Conservation (phyloP, 2,797 vertebrate genomes). For the Oreochromis grahami region DNA sequence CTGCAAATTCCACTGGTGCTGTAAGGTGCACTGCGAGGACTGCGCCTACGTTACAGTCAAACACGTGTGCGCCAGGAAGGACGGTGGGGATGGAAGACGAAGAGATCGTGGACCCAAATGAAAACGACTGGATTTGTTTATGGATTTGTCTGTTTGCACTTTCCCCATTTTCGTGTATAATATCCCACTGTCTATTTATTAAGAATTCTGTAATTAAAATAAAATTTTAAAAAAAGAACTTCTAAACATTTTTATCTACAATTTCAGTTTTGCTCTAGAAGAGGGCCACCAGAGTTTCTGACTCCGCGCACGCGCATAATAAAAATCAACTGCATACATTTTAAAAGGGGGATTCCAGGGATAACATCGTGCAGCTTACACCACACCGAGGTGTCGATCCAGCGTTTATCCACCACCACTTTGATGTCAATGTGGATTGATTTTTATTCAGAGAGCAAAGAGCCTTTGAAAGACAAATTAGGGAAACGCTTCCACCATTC, state of each 20-base stretch:
- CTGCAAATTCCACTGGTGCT: conserved; percentile 98
- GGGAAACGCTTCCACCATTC: conserved; percentile 59
- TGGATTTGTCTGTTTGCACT: conserved; percentile 38
- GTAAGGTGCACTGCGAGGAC: conserved; percentile 89
- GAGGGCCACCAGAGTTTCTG: neutral
- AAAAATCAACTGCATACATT: conserved; percentile 53
- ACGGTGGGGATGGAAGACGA: conserved; percentile 41
- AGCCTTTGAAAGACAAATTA: conserved; percentile 75
- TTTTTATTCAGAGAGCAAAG: conserved; percentile 55
- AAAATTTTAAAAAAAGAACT: neutral
- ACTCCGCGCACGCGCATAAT: conserved; percentile 30
- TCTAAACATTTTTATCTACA: neutral
- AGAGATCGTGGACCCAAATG: conserved; percentile 66
- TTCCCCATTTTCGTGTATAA: neutral
- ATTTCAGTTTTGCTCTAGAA: neutral
- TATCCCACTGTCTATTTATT: conserved; percentile 55
- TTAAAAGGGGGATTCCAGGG: conserved; percentile 64
- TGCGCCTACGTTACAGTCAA: conserved; percentile 84
- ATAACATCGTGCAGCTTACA: conserved; percentile 56
- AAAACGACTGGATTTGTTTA: neutral
- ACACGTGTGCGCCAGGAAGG: conserved; percentile 81
- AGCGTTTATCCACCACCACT: conserved; percentile 59
- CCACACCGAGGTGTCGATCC: conserved; percentile 58
- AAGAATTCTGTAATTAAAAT: conserved; percentile 16
- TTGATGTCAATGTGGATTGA: conserved; percentile 70